Base-by-base conservation (phyloP, 2,113 vertebrate species). In the Notechis scutatus region DNA sequence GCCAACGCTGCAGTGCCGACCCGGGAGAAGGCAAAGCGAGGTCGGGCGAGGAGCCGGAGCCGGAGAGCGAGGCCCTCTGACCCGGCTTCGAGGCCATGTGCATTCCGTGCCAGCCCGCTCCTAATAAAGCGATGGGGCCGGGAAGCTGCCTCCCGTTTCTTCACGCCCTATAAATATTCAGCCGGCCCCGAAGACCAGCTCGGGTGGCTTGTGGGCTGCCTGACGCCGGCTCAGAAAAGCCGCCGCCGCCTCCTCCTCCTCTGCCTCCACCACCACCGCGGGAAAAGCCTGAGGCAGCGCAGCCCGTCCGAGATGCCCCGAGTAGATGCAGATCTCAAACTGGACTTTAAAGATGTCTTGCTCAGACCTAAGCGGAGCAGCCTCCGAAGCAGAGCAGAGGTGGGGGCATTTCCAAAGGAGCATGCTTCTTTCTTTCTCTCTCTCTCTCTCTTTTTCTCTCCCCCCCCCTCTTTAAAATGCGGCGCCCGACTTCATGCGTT, bases 301-400 rank as follows among this genome's bases (percentile, higher is more conserved):
- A 18, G 24, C 26, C 21, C 10, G 85, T n/a, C 26, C 85, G 85
- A 95, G 96, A 99, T 99, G 99, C 99, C 99, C 94, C 98, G 99
- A 20, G 98, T 99, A 94, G 99, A 99, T 92, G 98, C 98, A 29
- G 99, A 99, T 97, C 98, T 99, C 97, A 99, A 99, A 95, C 97
- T 99, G 97, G 99, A 99, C 98, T 99, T 99, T 96, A 99, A 99
- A 96, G 99, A 99, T 97, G 99, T 99, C 95, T 98, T 99, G 93
- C 98, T 99, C 94, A 98, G 99, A 97, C 99, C 99, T 92, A 99
- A 99, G 94, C 97, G 99, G 95, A 99, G 99, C 98, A 99, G 99
- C 97, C 98, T 99, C 92, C 98, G 98, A 97, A 99, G 99, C 97
- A 97, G 99, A 97, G 98, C 99, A 54, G 99, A 99, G 99, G 99